Evolutionary conservation across 2,113 vertebrate genomes (phyloP).

Genomic region (Brachyhypopomus occidentalis): DNA sequence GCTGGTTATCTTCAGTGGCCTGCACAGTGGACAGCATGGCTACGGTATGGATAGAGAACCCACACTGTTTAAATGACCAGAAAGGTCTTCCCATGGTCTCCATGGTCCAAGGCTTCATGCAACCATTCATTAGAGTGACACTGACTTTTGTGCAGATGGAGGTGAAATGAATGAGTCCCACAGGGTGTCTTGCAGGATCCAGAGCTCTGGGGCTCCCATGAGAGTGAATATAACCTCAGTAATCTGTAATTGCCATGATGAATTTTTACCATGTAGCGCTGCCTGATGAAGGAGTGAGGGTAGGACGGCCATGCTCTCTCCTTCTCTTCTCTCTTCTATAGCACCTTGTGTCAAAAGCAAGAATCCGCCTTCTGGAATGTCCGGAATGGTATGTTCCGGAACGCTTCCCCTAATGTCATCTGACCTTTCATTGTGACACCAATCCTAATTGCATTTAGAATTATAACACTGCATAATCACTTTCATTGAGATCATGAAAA

Average conservation of each 20-base stretch:
- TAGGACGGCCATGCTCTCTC: slow-evolving; percentile 15
- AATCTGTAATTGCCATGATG: slow-evolving; percentile 39
- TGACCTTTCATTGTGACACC: slow-evolving; percentile 39
- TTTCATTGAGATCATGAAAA: slow-evolving; percentile 43
- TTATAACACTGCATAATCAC: slow-evolving; percentile 47
- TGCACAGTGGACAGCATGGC: background rate
- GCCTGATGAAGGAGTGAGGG: slow-evolving; percentile 15
- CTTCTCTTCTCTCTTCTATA: slow-evolving; percentile 2
- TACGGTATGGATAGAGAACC: background rate
- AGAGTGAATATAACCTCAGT: slow-evolving; percentile 26
- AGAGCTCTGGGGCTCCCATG: slow-evolving; percentile 14
- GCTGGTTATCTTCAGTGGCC: background rate
- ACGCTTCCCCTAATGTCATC: slow-evolving; percentile 30
- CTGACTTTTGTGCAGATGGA: slow-evolving; percentile 1
- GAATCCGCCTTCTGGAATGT: slow-evolving; percentile 16
- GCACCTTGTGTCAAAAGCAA: background rate
- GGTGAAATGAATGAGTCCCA: slow-evolving; percentile 1
- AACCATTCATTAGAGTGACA: slow-evolving; percentile 28
- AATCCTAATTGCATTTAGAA: slow-evolving; percentile 46
- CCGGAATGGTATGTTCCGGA: background rate
- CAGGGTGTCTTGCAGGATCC: slow-evolving; percentile 1
- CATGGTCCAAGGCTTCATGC: background rate
- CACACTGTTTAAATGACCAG: slow-evolving; percentile 17
- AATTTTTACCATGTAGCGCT: slow-evolving; percentile 6
- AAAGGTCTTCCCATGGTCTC: background rate